A percentile compares a stretch with the other conserved stretches of the same genome.
Conservation (phyloP, 2,113 vertebrate genomes). For the Heterotilapia buettikoferi region DNA sequence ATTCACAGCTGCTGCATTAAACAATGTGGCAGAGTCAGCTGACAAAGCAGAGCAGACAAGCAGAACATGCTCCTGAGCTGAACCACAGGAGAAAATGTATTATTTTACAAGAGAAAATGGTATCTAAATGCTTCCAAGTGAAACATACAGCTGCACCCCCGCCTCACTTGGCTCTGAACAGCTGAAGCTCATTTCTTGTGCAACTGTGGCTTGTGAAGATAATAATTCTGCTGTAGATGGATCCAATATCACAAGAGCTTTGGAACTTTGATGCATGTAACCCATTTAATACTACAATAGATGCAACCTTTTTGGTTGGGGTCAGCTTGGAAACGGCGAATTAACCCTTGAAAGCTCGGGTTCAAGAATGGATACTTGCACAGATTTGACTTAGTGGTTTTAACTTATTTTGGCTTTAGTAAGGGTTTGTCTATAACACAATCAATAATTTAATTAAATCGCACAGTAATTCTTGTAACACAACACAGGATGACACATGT, state of each 20-base stretch:
- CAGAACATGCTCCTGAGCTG: background rate
- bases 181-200: background rate
- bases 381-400: background rate
- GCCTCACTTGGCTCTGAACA: background rate
- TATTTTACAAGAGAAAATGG: background rate
- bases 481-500: background rate
- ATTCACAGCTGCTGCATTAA: background rate
- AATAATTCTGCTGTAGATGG: background rate
- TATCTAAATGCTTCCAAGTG: background rate
- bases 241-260: background rate
- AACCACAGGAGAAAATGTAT: background rate
- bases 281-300: background rate
- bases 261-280: background rate
- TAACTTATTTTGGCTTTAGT: background rate
- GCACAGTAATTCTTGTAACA: rapidly evolving
- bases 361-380: background rate
- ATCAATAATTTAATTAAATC: rapidly evolving
- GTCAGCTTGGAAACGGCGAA: background rate
- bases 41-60: background rate
- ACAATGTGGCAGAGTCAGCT: background rate
- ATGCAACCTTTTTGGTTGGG: background rate
- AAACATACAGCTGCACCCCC: background rate
- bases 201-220: background rate
- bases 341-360: background rate
- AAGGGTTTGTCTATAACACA: background rate